phyloP scores from a whole-genome alignment of 2,113 vertebrate genomes.

The Globicephala melas region DNA sequence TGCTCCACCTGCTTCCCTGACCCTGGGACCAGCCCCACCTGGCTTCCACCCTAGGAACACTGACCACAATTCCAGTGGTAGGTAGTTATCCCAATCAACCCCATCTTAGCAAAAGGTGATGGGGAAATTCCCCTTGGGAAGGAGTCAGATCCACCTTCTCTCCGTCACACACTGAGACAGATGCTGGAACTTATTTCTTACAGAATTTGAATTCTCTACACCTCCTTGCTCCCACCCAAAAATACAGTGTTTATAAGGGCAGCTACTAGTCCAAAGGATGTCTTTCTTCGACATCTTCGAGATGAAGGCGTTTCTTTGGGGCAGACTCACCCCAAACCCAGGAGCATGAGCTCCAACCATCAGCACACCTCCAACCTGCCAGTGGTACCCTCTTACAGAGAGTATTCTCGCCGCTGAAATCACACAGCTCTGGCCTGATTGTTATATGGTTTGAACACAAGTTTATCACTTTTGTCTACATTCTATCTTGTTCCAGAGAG shows the following conservation, averaged over 20 bases:
- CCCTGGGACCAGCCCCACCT: not conserved
- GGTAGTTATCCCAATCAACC: not conserved
- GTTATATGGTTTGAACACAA: not conserved
- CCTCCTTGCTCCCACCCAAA: not conserved
- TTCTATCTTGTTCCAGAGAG: not conserved
- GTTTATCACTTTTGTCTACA: not conserved
- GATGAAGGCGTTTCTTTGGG: not conserved
- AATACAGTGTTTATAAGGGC: not conserved
- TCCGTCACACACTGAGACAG: not conserved
- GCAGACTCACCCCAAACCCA: not conserved
- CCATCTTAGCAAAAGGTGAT: not conserved
- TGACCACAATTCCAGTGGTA: not conserved
- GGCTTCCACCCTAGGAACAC: not conserved
- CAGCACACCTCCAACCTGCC: not conserved
- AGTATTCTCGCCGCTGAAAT: not conserved
- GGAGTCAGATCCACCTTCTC: not conserved
- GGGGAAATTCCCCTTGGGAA: not conserved
- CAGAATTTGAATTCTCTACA: not conserved
- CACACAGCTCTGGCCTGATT: not conserved
- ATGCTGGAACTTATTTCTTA: not conserved
- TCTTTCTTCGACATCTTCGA: not conserved
- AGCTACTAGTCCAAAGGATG: not conserved
- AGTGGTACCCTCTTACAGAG: accelerated
- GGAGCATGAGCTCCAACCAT: not conserved
- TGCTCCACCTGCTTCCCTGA: accelerated